Evolutionary conservation across 2,888 invertebrate genomes (phyloP).

Genomic region (Mimumesa dahlbomi): DNA sequence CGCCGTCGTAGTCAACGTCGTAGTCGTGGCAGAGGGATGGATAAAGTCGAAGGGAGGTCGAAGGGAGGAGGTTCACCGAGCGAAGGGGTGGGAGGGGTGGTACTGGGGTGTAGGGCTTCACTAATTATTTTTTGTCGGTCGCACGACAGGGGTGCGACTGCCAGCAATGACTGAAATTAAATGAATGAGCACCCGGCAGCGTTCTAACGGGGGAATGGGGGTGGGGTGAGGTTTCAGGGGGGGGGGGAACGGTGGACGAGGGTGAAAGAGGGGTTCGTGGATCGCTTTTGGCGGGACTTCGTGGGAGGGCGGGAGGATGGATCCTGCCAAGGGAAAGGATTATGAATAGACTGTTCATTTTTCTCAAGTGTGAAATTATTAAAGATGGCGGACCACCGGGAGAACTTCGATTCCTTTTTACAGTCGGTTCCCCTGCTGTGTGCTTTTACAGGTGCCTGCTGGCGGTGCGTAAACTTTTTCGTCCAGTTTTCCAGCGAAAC

Average conservation of each 20-base stretch:
- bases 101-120: conserved; percentile 77
- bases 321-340: conserved; percentile 58
- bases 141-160: conserved; percentile 78
- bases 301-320: conserved; percentile 29
- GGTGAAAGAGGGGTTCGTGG: conserved; percentile 34
- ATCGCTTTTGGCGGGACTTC: conserved; percentile 58
- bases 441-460: conserved; percentile 30
- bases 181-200: conserved; percentile 75
- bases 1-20: conserved; percentile 41
- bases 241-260: conserved; percentile 30
- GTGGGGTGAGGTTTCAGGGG: conserved; percentile 12
- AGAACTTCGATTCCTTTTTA: conserved; percentile 47
- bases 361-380: conserved; percentile 66
- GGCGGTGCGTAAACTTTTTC: conserved; percentile 34
- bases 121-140: conserved; percentile 80
- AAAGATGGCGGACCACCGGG: conserved; percentile 54
- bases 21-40: conserved; percentile 51
- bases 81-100: conserved; percentile 50
- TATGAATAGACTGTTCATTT: conserved; percentile 70
- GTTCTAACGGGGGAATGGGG: conserved; percentile 40
- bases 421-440: conserved; percentile 1
- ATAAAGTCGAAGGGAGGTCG: conserved; percentile 49
- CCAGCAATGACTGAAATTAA: conserved; percentile 79
- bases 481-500: conserved; percentile 15
- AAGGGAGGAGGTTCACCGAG: conserved; percentile 18